Percentiles rank a stretch among this genome's conserved stretches.
Conservation (phyloP, 2,888 invertebrate genomes). For the Zelleria hepariella region DNA sequence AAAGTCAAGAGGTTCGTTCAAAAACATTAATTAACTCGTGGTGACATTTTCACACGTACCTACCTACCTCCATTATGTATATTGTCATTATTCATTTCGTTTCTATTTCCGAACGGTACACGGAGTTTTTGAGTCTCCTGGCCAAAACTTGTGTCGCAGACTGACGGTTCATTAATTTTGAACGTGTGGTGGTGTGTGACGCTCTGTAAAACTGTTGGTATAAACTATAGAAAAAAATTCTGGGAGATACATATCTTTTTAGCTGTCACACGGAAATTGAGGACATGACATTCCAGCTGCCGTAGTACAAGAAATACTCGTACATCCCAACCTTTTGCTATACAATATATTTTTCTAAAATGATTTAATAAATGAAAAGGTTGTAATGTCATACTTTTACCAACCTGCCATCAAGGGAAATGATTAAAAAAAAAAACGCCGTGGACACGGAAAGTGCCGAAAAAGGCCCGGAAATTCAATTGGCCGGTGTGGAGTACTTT, state of each 20-base stretch:
- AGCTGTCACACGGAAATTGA: too few relatives aligned
- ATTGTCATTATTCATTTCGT: constrained; percentile 53
- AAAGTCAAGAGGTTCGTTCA: constrained; percentile 1
- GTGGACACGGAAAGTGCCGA: neutral
- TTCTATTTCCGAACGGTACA: constrained; percentile 59
- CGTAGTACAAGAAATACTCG: too few relatives aligned
- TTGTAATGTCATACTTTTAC: neutral
- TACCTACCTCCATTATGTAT: constrained; percentile 53
- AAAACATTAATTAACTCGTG: constrained; percentile 50
- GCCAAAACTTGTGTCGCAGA: constrained; percentile 48
- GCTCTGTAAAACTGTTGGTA: constrained; percentile 37
- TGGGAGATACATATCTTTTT: too few relatives aligned
- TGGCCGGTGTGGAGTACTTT: neutral
- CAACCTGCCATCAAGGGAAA: too few relatives aligned
- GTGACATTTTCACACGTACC: constrained; percentile 59
- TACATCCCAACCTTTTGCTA: too few relatives aligned
- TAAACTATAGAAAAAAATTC: constrained; percentile 25
- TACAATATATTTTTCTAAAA: too few relatives aligned
- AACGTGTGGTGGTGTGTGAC: constrained; percentile 32
- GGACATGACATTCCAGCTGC: too few relatives aligned
- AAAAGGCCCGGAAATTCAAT: too few relatives aligned
- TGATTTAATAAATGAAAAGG: too few relatives aligned
- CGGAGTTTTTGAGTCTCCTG: constrained; percentile 48
- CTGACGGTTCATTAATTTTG: constrained; percentile 56
- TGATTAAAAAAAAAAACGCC: neutral